Conservation (phyloP, 2,113 vertebrate species). For the Bostrychus sinensis region DNA sequence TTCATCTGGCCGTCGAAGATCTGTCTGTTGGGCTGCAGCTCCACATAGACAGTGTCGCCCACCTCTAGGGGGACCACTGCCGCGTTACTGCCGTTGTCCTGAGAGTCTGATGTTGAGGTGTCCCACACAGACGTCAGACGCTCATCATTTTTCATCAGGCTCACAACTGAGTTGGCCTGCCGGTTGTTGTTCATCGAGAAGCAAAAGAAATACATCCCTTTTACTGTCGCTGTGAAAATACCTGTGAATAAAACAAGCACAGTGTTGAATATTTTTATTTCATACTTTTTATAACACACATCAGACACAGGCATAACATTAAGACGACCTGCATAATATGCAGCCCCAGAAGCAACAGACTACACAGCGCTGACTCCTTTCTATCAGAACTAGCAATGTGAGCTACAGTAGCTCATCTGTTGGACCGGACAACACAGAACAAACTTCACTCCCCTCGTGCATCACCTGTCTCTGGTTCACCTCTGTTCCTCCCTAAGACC, state of each 20-base stretch:
- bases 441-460: no score
- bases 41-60: constrained; percentile 55
- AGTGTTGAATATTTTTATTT: no score
- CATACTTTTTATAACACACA: no score
- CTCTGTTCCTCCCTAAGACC: no score
- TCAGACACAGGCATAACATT: no score
- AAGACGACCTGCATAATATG: no score
- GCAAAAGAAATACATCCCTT: constrained; percentile 59
- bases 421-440: no score
- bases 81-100: constrained; percentile 57
- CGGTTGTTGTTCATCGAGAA: constrained; percentile 63
- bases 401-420: no score
- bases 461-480: no score
- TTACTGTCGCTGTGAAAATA: constrained; percentile 34
- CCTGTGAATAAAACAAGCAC: constrained; percentile 25
- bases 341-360: no score
- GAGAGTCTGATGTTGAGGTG: not conserved
- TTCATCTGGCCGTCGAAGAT: constrained; percentile 35
- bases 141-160: constrained; percentile 51
- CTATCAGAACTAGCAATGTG: no score
- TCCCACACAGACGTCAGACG: constrained; percentile 52
- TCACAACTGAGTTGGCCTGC: constrained; percentile 38
- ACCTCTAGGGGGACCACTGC: constrained; percentile 53
- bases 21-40: constrained; percentile 18
- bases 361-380: no score